Percentiles rank a stretch among this genome's conserved stretches.
These are phyloP conservation scores for Orthonevra nobilis DNA, from an alignment of 2,888 invertebrate genomes.

Conservation along the genomic window DNA sequence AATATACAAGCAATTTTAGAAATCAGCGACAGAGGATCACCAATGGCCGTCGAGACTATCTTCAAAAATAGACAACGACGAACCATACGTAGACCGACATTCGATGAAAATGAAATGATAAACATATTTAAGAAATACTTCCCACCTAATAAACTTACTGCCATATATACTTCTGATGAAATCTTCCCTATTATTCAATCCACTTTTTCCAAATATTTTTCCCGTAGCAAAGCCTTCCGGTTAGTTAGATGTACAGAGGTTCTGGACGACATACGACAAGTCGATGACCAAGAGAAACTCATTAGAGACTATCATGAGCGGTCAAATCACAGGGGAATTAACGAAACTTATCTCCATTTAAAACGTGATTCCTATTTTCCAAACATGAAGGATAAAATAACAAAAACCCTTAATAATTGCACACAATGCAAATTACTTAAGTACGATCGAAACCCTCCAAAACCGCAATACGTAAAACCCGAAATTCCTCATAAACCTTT, in stretches of 20 bases:
- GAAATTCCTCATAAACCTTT: conserved; percentile 60
- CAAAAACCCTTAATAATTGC: conserved; percentile 38
- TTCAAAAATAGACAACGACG: conserved; percentile 66
- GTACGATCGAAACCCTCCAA: conserved; percentile 61
- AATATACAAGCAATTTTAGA: conserved; percentile 60
- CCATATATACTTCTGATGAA: conserved; percentile 62
- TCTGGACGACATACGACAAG: not conserved
- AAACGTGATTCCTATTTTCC: too few relatives aligned
- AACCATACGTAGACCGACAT: conserved; percentile 35
- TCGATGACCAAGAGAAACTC: not conserved
- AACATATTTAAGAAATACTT: conserved; percentile 55
- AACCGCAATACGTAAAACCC: conserved; percentile 52
- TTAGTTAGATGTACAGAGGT: not conserved
- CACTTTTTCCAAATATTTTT: conserved; percentile 36
- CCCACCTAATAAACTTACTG: conserved; percentile 63
- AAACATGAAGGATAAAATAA: too few relatives aligned
- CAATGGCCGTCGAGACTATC: conserved; percentile 24
- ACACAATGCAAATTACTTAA: conserved; percentile 37
- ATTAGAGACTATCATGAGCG: conserved; percentile 5
- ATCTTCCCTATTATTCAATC: conserved; percentile 64
- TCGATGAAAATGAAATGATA: conserved; percentile 43
- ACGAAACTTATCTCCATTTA: conserved; percentile 12
- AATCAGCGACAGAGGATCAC: conserved; percentile 19
- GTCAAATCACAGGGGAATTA: conserved; percentile 35
- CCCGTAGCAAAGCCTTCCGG: not conserved